Percentiles rank a stretch among this genome's conserved stretches.
Conservation (phyloP, 2,113 vertebrate species). For the Lasiurus cinereus region DNA sequence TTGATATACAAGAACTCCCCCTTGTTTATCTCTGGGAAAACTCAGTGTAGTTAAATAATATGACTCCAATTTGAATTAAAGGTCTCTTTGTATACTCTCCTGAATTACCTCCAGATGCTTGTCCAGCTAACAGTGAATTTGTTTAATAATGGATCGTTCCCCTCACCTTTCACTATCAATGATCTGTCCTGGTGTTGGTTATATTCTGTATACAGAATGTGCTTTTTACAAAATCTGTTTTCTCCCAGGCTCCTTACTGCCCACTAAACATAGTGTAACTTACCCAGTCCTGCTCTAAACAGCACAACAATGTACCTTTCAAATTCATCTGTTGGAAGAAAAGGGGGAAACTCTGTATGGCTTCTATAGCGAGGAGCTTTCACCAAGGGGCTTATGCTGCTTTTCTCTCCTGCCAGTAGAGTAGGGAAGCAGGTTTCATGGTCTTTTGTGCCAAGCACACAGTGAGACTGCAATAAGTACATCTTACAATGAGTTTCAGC, state of each 20-base stretch:
- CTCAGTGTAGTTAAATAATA: background rate
- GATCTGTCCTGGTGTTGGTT: background rate
- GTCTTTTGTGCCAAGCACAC: background rate
- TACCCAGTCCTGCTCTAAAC: background rate
- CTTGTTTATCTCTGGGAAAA: background rate
- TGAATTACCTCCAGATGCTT: background rate
- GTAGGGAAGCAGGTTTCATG: background rate
- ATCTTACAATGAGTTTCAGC: background rate
- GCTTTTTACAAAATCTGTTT: background rate
- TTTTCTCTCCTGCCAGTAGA: background rate
- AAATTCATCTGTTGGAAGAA: background rate
- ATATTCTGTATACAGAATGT: background rate
- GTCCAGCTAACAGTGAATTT: background rate
- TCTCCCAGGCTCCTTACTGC: background rate
- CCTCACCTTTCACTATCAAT: background rate
- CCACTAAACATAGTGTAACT: background rate
- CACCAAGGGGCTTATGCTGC: background rate
- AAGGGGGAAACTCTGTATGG: background rate
- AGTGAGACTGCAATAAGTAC: background rate
- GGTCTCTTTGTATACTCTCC: too few species aligned
- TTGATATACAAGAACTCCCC: background rate
- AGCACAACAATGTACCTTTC: background rate
- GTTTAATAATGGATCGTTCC: background rate
- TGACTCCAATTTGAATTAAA: too few species aligned
- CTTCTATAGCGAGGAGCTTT: background rate